These are phyloP conservation scores for Thymelicus lineola DNA, from an alignment of 2,888 invertebrate genomes.

Conservation along the genomic window DNA sequence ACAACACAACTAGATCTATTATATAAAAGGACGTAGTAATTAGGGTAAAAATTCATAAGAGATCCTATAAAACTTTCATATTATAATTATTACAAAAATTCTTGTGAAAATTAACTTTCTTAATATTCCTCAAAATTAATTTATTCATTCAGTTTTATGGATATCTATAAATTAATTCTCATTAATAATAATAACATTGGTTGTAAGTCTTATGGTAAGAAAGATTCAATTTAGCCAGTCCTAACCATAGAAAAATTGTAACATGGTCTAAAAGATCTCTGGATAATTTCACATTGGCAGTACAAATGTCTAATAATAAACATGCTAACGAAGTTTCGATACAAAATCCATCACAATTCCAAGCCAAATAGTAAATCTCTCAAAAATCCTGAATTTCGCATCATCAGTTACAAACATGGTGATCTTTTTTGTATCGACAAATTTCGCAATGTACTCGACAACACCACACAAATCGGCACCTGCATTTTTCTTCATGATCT, in stretches of 20 bases:
- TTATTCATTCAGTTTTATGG: not conserved
- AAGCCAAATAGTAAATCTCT: not conserved
- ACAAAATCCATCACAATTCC: not conserved
- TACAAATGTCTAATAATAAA: not conserved
- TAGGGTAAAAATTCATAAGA: conserved; percentile 14
- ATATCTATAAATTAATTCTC: not conserved
- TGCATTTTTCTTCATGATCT: conserved; percentile 94
- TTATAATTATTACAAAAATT: not conserved
- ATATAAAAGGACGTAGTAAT: conserved; percentile 16
- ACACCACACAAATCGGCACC: conserved; percentile 96
- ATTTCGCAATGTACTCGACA: conserved; percentile 94
- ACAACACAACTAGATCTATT: conserved; percentile 7
- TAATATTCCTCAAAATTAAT: not conserved
- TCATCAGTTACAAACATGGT: conserved; percentile 93
- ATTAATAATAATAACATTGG: not conserved
- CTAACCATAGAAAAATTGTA: not conserved
- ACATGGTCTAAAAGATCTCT: not conserved
- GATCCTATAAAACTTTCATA: not conserved
- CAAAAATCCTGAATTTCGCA: not conserved
- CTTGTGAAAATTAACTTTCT: not conserved
- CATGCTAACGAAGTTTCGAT: not conserved
- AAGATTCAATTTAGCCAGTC: conserved; percentile 7
- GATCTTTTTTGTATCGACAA: conserved; percentile 91
- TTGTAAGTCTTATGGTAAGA: conserved; percentile 12
- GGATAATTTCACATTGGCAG: conserved; percentile 9